Conservation (phyloP, 2,888 invertebrate genomes). For the Drosophila colorata region DNA sequence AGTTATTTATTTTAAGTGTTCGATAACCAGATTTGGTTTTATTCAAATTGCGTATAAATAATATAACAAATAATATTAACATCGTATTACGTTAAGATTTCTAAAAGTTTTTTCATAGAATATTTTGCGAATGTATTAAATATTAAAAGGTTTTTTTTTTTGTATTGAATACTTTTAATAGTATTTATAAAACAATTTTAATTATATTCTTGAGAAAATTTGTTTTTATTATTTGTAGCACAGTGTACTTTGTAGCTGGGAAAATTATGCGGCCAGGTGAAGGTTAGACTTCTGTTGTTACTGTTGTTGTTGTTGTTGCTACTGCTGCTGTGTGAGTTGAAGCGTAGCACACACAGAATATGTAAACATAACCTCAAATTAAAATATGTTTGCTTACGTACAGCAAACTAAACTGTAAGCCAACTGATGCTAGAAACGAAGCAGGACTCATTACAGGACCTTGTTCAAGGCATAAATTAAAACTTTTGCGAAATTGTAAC, state of each 20-base stretch:
- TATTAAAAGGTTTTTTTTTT: too few relatives aligned
- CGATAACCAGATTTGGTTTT: too few relatives aligned
- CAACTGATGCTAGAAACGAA: conserved; percentile 48
- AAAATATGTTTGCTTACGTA: conserved; percentile 73
- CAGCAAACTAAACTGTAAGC: conserved; percentile 56
- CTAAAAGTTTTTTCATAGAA: too few relatives aligned
- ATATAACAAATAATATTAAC: too few relatives aligned
- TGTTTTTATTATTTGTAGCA: conserved; percentile 14
- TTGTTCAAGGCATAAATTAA: conserved; percentile 57
- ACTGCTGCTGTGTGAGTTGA: conserved; percentile 59
- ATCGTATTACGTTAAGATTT: too few relatives aligned
- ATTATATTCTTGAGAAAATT: too few relatives aligned
- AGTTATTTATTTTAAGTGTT: too few relatives aligned
- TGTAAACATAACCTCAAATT: conserved; percentile 80
- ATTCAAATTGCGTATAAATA: too few relatives aligned
- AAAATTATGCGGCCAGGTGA: conserved; percentile 43
- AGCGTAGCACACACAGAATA: conserved; percentile 48
- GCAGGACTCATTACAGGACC: conserved; percentile 19
- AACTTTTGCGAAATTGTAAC: conserved; percentile 44
- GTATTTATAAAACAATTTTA: too few relatives aligned
- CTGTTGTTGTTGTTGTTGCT: conserved; percentile 38
- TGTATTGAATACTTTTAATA: too few relatives aligned
- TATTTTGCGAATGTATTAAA: too few relatives aligned
- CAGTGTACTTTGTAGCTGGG: conserved; percentile 27
- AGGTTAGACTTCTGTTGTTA: conserved; percentile 2